Percentiles rank a stretch among this genome's conserved stretches.
Conservation (phyloP, 2,797 vertebrate species). For the Xiphorhynchus erythropygius region DNA sequence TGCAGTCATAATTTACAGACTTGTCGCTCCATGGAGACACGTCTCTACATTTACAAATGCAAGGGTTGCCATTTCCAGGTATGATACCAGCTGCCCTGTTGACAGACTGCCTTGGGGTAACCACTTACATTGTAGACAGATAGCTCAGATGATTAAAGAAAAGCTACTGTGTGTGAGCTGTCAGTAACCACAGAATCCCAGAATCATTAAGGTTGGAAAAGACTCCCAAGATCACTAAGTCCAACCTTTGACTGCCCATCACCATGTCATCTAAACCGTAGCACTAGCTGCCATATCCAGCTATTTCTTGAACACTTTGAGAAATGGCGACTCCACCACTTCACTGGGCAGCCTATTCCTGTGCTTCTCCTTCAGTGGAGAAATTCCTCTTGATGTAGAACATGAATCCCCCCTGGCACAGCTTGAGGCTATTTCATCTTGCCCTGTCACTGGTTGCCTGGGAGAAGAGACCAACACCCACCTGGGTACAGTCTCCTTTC, state of each 20-base stretch:
- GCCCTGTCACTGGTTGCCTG: neutral
- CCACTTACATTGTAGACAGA: neutral
- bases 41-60: neutral
- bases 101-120: neutral
- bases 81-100: neutral
- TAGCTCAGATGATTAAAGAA: neutral
- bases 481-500: neutral
- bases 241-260: neutral
- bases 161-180: neutral
- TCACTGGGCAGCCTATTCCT: neutral
- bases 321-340: neutral
- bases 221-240: neutral
- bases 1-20: neutral
- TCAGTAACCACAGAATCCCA: neutral
- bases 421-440: neutral
- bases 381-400: neutral
- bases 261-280: too few relatives aligned
- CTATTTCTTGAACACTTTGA: accelerated
- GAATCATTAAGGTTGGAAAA: neutral
- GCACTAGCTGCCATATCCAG: neutral
- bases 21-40: neutral
- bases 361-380: neutral
- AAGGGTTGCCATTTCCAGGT: neutral
- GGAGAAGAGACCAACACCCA: neutral
- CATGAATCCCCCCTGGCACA: neutral